Percentiles rank a stretch among this genome's conserved stretches.
These are phyloP conservation scores for Notodonta ziczac DNA, from an alignment of 2,888 invertebrate genomes.

Conservation along the genomic window DNA sequence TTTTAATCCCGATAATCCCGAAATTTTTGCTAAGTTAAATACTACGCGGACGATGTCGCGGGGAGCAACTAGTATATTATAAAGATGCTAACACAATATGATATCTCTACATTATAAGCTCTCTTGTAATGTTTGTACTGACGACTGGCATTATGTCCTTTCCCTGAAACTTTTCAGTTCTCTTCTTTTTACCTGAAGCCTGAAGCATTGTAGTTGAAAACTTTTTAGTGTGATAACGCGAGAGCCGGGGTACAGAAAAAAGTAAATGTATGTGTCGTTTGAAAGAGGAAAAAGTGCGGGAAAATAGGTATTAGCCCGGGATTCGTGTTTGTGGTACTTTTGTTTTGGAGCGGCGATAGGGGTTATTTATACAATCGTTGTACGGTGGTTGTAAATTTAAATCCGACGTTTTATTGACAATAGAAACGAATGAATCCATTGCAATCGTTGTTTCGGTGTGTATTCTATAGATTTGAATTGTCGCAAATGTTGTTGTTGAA, in stretches of 20 bases:
- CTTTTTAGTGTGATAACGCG: slow-evolving; percentile 47
- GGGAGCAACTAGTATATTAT: too few relatives aligned
- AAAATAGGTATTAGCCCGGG: slow-evolving; percentile 3
- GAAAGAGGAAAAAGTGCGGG: not conserved
- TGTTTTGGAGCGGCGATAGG: not conserved
- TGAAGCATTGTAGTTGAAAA: slow-evolving; percentile 46
- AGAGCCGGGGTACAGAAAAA: slow-evolving; percentile 12
- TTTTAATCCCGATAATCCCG: too few relatives aligned
- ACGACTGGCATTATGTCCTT: slow-evolving; percentile 22
- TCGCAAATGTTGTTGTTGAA: too few relatives aligned
- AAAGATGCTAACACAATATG: too few relatives aligned
- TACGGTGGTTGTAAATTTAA: not conserved
- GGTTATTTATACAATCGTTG: not conserved
- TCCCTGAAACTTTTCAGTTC: slow-evolving; percentile 48
- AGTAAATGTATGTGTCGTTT: not conserved
- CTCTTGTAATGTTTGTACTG: slow-evolving; percentile 22
- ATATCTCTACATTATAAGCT: too few relatives aligned
- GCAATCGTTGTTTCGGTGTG: not conserved
- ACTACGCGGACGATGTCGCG: too few relatives aligned
- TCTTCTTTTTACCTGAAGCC: slow-evolving; percentile 51
- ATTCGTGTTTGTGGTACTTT: slow-evolving; percentile 5
- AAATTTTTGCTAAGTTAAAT: too few relatives aligned
- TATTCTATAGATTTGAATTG: too few relatives aligned
- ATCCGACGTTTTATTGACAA: not conserved
- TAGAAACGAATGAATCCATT: not conserved